Conservation (phyloP, 2,797 vertebrate species). For the Aselliscus stoliczkanus region DNA sequence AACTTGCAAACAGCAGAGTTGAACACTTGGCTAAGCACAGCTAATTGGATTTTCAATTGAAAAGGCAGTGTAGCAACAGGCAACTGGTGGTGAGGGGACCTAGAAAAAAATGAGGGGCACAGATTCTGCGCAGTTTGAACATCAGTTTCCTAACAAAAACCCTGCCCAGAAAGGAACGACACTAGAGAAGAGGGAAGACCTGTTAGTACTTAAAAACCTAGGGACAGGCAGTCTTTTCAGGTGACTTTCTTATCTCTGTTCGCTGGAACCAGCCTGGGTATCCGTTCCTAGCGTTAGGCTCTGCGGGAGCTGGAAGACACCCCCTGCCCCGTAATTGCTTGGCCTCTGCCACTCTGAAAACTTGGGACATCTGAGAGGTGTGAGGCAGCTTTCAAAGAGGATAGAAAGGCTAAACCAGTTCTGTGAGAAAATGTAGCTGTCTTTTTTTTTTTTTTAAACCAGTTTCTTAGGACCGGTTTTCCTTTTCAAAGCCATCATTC, state of each 20-base stretch:
- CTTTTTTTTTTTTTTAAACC: background rate
- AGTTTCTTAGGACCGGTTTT: background rate
- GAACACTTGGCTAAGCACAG: slow-evolving; percentile 38
- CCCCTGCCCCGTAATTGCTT: background rate
- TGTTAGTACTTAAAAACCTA: background rate
- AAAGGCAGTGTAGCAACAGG: background rate
- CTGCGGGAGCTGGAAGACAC: fast-evolving
- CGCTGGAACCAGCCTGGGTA: background rate
- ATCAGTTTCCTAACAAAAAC: background rate
- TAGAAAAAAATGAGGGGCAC: background rate
- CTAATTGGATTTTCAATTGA: slow-evolving; percentile 37
- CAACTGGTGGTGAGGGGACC: background rate
- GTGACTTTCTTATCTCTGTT: background rate
- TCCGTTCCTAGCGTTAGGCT: fast-evolving
- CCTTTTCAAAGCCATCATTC: background rate
- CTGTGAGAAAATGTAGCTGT: background rate
- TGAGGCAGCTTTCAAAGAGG: background rate
- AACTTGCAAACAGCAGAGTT: background rate
- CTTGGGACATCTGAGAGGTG: background rate
- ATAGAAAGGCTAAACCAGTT: background rate
- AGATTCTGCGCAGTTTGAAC: background rate
- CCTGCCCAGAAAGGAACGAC: background rate
- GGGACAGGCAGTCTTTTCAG: background rate
- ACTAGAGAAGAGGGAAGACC: background rate
- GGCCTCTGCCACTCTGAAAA: background rate